Conservation (phyloP, 2,888 invertebrate species). For the Calephelis perditalis region DNA sequence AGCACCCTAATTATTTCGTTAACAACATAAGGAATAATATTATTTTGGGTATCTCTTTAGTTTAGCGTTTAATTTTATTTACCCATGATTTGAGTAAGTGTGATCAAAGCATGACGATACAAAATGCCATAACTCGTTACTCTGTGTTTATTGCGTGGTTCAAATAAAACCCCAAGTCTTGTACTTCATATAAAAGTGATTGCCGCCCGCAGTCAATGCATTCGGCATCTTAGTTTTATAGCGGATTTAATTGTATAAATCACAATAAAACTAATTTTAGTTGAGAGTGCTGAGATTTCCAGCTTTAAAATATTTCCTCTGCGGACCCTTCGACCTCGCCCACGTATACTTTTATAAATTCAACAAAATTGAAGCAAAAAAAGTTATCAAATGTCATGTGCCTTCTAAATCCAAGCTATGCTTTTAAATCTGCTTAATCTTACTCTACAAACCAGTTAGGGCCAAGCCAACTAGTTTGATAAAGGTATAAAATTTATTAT, state of each 20-base stretch:
- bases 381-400: too few relatives aligned
- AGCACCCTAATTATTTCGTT: slow-evolving; percentile 5
- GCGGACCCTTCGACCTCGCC: too few relatives aligned
- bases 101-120: slow-evolving; percentile 2
- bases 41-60: neutral
- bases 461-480: too few relatives aligned
- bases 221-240: slow-evolving; percentile 2
- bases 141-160: neutral
- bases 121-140: neutral
- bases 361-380: too few relatives aligned
- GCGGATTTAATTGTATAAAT: slow-evolving; percentile 3
- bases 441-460: too few relatives aligned
- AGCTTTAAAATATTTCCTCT: too few relatives aligned
- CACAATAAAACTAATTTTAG: slow-evolving; percentile 6
- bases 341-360: too few relatives aligned
- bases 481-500: too few relatives aligned
- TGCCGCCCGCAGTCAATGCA: slow-evolving; percentile 1
- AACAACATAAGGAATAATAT: neutral
- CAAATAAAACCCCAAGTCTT: slow-evolving; percentile 1
- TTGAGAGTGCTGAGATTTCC: neutral
- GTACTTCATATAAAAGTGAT: slow-evolving; percentile 4
- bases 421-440: too few relatives aligned
- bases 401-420: too few relatives aligned
- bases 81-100: neutral
- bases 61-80: neutral